Base-by-base conservation (phyloP, 2,797 vertebrate genomes). In the Coluber constrictor region DNA sequence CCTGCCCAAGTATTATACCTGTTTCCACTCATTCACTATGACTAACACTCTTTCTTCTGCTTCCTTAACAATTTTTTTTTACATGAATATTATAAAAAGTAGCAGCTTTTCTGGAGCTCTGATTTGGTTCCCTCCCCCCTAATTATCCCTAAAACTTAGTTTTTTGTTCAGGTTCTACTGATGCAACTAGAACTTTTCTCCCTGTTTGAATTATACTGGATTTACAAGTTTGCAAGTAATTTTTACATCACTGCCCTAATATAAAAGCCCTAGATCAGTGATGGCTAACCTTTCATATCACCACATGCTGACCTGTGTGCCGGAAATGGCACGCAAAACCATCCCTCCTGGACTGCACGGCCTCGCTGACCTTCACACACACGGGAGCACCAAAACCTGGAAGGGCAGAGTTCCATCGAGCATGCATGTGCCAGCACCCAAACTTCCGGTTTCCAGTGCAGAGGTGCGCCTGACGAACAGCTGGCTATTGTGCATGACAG, bases 391-490 rank as follows among this genome's bases (percentile, higher is more conserved):
- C 1, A 10, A 54, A 54, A 54, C 10, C 51, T 11, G 51, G 51
- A 10, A 54, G 51, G 8, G 51, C 51, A 54, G 51, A 2, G 51
- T 54, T 54, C 51, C 51, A 10, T 10, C 51, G 1, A 10, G 51
- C 10, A 54, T 54, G 51, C 51, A 54, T 9, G 0, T 54, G 51
- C 51, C 51, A 11, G 51, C 51, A 54, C 2, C 51, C 51, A 8
- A 54, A 54, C 10, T 54, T 54, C 51, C 10, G 2, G 54, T 54
- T 54, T 54, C 54, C 54, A 11, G 54, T 54, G 54, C 54, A 11
- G 10, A 54, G 9, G 10, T 0, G 2, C 10, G 0, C 54, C 54
- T 2, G 10, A 54, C 2, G 10, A 54, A 54, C 9, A 11, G 54
- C 54, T 54, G 54, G 54, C 10, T 0, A 2, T 54, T 11, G 54